These are phyloP conservation scores for Danionella cerebrum DNA, from an alignment of 2,113 vertebrate species.

Conservation along the genomic window DNA sequence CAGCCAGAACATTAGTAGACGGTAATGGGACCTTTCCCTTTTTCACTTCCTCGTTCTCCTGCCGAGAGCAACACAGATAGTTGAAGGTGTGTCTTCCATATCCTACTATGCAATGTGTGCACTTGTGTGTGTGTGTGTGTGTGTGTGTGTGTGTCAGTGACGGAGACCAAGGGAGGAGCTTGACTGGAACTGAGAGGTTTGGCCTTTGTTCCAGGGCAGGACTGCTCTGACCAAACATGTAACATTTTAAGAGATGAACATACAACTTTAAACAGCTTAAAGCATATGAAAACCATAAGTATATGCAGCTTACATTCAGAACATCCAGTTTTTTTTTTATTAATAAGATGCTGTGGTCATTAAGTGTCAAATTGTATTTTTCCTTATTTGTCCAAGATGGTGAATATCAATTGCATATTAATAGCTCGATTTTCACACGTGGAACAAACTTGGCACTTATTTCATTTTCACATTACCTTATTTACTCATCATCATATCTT, in stretches of 20 bases:
- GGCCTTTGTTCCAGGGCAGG: slow-evolving; percentile 48
- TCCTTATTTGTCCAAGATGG: too few relatives aligned
- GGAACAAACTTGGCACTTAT: not conserved
- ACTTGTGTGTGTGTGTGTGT: not conserved
- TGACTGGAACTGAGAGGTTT: slow-evolving; percentile 61
- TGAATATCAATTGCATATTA: not conserved
- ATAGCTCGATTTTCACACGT: not conserved
- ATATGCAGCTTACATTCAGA: too few relatives aligned
- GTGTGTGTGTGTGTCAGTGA: slow-evolving; percentile 13
- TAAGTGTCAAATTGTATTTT: not conserved
- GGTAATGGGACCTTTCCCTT: slow-evolving; percentile 31
- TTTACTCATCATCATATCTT: not conserved
- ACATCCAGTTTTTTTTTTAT: too few relatives aligned
- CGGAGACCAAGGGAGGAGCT: slow-evolving; percentile 33
- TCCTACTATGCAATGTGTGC: not conserved
- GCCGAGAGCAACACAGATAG: not conserved
- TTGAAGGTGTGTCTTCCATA: slow-evolving; percentile 13
- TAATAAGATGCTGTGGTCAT: not conserved
- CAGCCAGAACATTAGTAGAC: not conserved
- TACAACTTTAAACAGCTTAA: too few relatives aligned
- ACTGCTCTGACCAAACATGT: slow-evolving; percentile 32
- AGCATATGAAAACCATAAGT: too few relatives aligned
- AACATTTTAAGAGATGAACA: slow-evolving; percentile 7
- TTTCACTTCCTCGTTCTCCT: slow-evolving; percentile 36
- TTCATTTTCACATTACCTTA: not conserved